These are phyloP conservation scores for Geotrypetes seraphini DNA, from an alignment of 2,797 vertebrate species.

Conservation along the genomic window DNA sequence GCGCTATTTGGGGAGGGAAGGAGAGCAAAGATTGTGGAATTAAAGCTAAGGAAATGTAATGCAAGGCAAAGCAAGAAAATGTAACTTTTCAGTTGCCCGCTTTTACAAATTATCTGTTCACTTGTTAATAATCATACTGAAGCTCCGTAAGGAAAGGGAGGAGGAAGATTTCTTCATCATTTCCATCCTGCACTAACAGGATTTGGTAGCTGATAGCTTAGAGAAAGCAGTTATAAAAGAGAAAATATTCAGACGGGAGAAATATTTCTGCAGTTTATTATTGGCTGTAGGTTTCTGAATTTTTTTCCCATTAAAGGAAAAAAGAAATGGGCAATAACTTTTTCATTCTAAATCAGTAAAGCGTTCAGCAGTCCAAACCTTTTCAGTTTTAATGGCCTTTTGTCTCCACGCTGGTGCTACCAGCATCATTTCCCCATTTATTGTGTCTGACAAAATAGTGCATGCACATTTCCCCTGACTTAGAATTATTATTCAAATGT, in stretches of 20 bases:
- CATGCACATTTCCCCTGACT: slow-evolving; percentile 20
- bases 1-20: no score
- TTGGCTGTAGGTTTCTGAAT: not conserved
- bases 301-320: no score
- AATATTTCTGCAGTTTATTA: slow-evolving; percentile 6
- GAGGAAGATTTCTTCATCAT: not conserved
- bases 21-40: no score
- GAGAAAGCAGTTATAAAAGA: slow-evolving; percentile 6
- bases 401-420: slow-evolving; percentile 8
- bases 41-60: no score
- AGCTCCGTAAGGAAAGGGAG: slow-evolving; percentile 20
- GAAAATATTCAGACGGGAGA: not conserved
- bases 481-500: slow-evolving; percentile 20
- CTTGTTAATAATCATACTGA: no score
- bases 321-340: not conserved
- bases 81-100: no score
- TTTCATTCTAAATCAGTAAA: slow-evolving; percentile 16
- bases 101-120: no score
- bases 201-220: slow-evolving; percentile 10
- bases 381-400: no score
- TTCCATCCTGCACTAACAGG: slow-evolving; percentile 16
- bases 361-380: no score
- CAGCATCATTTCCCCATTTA: slow-evolving; percentile 21
- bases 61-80: no score
- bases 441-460: slow-evolving; percentile 15